Conservation (phyloP, 2,797 vertebrate species). For the Xyrichtys novacula region DNA sequence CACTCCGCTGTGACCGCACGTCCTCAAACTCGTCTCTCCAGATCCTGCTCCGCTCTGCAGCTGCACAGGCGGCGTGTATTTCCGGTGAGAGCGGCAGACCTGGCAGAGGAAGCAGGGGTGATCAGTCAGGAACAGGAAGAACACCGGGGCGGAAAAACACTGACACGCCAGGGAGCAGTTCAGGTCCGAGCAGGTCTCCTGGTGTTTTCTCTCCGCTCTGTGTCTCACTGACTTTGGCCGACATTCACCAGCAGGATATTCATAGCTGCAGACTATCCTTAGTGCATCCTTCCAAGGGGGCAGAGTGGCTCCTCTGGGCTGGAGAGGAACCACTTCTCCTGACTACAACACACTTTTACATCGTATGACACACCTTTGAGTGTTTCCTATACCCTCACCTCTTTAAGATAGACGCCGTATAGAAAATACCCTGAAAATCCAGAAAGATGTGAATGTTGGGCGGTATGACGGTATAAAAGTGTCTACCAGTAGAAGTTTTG, state of each 20-base stretch:
- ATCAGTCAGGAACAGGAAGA: conserved; percentile 52
- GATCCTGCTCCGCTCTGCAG: not conserved
- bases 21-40: not conserved
- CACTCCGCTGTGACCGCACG: not conserved
- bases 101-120: conserved; percentile 34
- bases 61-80: conserved; percentile 13
- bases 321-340: not conserved
- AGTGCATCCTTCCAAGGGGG: not conserved
- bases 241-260: conserved; percentile 51
- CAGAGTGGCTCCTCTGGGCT: not conserved
- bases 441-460: no score
- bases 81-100: conserved; percentile 40
- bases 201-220: conserved; percentile 9
- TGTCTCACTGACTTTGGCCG: conserved; percentile 61
- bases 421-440: no score
- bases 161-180: conserved; percentile 44
- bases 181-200: conserved; percentile 20
- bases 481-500: no score
- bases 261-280: conserved; percentile 21
- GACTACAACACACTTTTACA: not conserved
- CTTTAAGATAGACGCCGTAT: no score
- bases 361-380: no score
- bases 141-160: conserved; percentile 37
- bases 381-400: no score
- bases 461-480: no score